These are phyloP conservation scores for Phyllotreta striolata DNA, from an alignment of 2,888 invertebrate genomes.

Conservation along the genomic window DNA sequence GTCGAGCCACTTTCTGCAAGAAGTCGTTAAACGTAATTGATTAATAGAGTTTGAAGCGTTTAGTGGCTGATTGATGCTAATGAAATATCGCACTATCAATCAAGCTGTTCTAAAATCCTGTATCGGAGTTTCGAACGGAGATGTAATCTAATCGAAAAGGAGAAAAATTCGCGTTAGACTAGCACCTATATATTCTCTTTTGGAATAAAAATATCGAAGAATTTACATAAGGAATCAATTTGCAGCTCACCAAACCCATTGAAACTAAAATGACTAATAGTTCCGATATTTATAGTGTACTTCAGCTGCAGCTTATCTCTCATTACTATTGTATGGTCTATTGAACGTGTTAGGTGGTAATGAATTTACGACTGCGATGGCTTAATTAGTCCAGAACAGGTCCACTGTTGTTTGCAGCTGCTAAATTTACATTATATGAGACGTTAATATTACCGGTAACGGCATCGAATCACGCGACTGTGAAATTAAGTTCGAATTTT, in stretches of 20 bases:
- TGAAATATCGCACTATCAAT: too few relatives aligned
- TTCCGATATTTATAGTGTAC: slow-evolving; percentile 33
- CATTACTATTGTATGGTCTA: slow-evolving; percentile 39
- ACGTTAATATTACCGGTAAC: slow-evolving; percentile 51
- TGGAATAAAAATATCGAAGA: too few relatives aligned
- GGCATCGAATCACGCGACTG: slow-evolving; percentile 49
- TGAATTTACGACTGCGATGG: slow-evolving; percentile 52
- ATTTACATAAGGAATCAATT: background rate
- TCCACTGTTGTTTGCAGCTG: slow-evolving; percentile 44
- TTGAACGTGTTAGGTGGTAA: slow-evolving; percentile 46
- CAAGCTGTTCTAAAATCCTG: too few relatives aligned
- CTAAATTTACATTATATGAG: slow-evolving; percentile 50
- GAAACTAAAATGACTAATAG: slow-evolving; percentile 35
- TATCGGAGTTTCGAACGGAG: too few relatives aligned
- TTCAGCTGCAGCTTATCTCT: slow-evolving; percentile 36
- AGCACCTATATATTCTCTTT: too few relatives aligned
- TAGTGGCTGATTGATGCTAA: too few relatives aligned
- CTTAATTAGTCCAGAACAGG: slow-evolving; percentile 49
- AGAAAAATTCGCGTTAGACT: too few relatives aligned
- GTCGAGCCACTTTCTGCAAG: too few relatives aligned
- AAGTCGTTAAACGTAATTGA: too few relatives aligned
- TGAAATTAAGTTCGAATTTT: slow-evolving; percentile 42
- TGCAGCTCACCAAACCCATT: slow-evolving; percentile 8
- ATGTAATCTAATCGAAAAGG: too few relatives aligned
- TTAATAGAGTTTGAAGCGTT: too few relatives aligned